These are phyloP conservation scores for Drosophila conformis DNA, from an alignment of 2,888 invertebrate genomes.

Conservation along the genomic window DNA sequence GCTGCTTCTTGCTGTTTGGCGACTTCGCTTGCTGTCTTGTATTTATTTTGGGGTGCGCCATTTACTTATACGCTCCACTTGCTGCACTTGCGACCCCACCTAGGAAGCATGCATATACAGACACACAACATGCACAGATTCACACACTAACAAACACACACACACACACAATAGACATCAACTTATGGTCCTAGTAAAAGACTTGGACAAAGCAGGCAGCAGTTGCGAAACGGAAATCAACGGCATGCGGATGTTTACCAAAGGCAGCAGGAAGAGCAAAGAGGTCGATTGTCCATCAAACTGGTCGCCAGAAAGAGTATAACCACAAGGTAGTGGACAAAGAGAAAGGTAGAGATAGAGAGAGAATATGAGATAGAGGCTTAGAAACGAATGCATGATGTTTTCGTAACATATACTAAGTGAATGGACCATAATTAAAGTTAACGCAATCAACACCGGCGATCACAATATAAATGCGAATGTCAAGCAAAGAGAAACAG, in stretches of 20 bases:
- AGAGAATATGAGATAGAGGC: not conserved
- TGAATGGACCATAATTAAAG: constrained; percentile 25
- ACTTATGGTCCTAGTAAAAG: constrained; percentile 50
- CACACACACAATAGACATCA: constrained; percentile 53
- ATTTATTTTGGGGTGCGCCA: constrained; percentile 70
- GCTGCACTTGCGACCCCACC: constrained; percentile 52
- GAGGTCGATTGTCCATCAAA: constrained; percentile 37
- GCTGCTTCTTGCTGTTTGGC: constrained; percentile 14
- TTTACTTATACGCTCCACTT: constrained; percentile 72
- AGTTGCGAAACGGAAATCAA: constrained; percentile 34
- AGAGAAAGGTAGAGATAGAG: not conserved
- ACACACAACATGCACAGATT: constrained; percentile 5
- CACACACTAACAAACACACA: not conserved
- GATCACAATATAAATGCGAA: constrained; percentile 4
- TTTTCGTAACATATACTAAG: constrained; percentile 1
- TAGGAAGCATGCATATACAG: not conserved
- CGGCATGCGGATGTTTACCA: constrained; percentile 60
- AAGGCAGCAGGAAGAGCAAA: constrained; percentile 35
- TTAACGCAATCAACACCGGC: constrained; percentile 4
- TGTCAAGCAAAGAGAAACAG: not conserved
- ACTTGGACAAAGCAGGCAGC: constrained; percentile 27
- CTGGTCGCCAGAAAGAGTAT: constrained; percentile 7
- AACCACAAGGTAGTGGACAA: not conserved
- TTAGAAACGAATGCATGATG: not conserved
- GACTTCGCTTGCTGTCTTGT: constrained; percentile 45